A percentile compares a stretch with the other conserved stretches of the same genome.
phyloP scores from a whole-genome alignment of 2,113 vertebrate species.

The Syngnathus floridae region DNA sequence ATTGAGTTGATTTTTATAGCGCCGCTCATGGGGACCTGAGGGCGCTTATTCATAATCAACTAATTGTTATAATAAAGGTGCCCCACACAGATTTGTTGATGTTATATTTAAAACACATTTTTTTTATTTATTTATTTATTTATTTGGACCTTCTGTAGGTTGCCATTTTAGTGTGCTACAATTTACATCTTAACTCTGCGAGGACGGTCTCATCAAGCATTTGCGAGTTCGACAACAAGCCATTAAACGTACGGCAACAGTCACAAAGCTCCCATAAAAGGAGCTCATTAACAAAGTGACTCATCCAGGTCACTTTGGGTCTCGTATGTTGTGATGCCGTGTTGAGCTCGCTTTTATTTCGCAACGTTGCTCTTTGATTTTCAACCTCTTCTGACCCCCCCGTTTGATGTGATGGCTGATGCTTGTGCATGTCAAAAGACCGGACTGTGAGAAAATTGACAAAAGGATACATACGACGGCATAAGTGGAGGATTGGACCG shows the following conservation, averaged over 20 bases:
- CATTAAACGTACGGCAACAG: neutral
- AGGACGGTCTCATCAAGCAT: neutral
- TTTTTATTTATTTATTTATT: too few species aligned
- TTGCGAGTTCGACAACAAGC: neutral
- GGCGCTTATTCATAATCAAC: too few species aligned
- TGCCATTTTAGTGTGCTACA: neutral
- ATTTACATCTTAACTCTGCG: neutral
- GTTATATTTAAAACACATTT: too few species aligned
- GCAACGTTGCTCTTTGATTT: slow-evolving; percentile 43
- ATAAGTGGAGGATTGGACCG: neutral
- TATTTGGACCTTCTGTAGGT: neutral
- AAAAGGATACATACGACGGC: neutral
- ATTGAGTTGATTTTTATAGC: too few species aligned
- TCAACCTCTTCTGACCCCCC: slow-evolving; percentile 32
- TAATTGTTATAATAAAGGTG: too few species aligned
- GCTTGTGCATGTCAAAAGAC: slow-evolving; percentile 11
- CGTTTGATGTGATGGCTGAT: slow-evolving; percentile 36
- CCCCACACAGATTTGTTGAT: too few species aligned
- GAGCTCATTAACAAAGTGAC: slow-evolving; percentile 25
- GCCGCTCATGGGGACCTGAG: too few species aligned
- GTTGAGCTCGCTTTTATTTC: slow-evolving; percentile 29
- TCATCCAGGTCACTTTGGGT: slow-evolving; percentile 14
- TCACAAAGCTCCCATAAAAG: slow-evolving; percentile 10
- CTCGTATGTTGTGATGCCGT: slow-evolving; percentile 13
- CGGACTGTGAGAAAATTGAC: neutral